A percentile compares a stretch with the other conserved stretches of the same genome.
Evolutionary conservation across 2,888 invertebrate species (phyloP).

Genomic region (Herminia tarsipennalis): DNA sequence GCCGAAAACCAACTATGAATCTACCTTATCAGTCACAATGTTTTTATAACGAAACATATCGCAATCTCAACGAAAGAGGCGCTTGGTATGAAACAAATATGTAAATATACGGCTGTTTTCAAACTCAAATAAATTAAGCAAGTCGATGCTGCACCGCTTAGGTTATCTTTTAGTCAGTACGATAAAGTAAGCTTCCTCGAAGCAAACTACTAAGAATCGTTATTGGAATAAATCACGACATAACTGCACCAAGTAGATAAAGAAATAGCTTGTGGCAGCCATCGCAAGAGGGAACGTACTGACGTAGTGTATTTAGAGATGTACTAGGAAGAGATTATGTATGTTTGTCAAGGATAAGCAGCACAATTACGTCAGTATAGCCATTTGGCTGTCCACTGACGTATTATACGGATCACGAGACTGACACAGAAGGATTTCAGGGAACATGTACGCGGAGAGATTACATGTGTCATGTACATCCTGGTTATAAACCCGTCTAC

Average conservation of each 20-base stretch:
- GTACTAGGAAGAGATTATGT: conserved; percentile 28
- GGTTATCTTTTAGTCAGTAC: conserved; percentile 42
- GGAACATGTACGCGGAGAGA: conserved; percentile 42
- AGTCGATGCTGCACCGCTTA: conserved; percentile 26
- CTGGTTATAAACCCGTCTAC: conserved; percentile 24
- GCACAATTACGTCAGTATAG: conserved; percentile 34
- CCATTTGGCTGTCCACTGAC: conserved; percentile 42
- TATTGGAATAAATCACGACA: conserved; percentile 50
- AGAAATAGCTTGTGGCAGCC: conserved; percentile 43
- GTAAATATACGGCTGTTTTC: too few relatives aligned
- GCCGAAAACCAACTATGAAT: not conserved
- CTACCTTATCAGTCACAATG: too few relatives aligned
- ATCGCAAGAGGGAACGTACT: conserved; percentile 22
- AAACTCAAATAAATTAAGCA: conserved; percentile 38
- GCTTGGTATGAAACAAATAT: too few relatives aligned
- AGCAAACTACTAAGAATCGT: conserved; percentile 37
- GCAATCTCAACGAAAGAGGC: too few relatives aligned
- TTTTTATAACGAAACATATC: too few relatives aligned
- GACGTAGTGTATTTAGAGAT: conserved; percentile 20
- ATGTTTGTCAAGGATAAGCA: conserved; percentile 22
- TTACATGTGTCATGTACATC: conserved; percentile 44
- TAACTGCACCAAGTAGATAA: conserved; percentile 43
- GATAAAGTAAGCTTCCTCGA: conserved; percentile 43
- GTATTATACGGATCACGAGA: conserved; percentile 48
- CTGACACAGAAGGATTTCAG: conserved; percentile 47